Evolutionary conservation across 2,797 vertebrate species (phyloP), one percentile per base, ranked within the genome.

Genomic region (Periparus ater): DNA sequence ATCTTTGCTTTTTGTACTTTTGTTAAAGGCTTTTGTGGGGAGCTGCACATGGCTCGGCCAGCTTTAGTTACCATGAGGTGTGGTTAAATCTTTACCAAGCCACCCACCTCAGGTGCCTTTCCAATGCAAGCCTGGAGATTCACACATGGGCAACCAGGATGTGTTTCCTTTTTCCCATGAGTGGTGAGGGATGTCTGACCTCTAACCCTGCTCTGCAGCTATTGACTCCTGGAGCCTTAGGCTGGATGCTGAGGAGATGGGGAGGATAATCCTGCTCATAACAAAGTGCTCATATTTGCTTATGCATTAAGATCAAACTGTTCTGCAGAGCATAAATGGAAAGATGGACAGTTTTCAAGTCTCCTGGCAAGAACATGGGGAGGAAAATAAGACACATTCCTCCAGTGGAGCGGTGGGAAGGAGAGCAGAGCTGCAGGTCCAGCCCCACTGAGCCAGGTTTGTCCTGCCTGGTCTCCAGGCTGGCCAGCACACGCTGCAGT

Each of bases 1-100:
- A 10, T 0, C 0, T 7, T 32, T 0, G 0, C 8, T 55, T 77
- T 85, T 65, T 65, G 7, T 51, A 11, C 26, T 71, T 80, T 22
- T 12, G 4, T 42, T 65, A 22, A 30, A 53, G 11, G 0, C 34
- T 88, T 83, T 88, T 61, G 4, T 1, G 0, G 30, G 27, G 34
- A 86, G 20, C 38, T 61, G 48, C 50, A 51, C 50, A 21, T 29
- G 88, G 19, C 13, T 82, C 4, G 4, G 11, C 11, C 8, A 32
- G 6, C 9, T 94, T 85, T 44, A 36, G 47, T 72, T 4, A 2
- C 27, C 2, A 1, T 17, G 61, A 65, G 47, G 67, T 62, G 51
- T 63, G 30, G 8, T 72, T 77, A 48, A 47, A 30, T 63, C 22
- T 55, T 42, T 44, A 11, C 34, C 29, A 51, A 68, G 27, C 11